These are phyloP conservation scores for Connochaetes taurinus DNA, from an alignment of 2,113 vertebrate genomes.

Conservation along the genomic window DNA sequence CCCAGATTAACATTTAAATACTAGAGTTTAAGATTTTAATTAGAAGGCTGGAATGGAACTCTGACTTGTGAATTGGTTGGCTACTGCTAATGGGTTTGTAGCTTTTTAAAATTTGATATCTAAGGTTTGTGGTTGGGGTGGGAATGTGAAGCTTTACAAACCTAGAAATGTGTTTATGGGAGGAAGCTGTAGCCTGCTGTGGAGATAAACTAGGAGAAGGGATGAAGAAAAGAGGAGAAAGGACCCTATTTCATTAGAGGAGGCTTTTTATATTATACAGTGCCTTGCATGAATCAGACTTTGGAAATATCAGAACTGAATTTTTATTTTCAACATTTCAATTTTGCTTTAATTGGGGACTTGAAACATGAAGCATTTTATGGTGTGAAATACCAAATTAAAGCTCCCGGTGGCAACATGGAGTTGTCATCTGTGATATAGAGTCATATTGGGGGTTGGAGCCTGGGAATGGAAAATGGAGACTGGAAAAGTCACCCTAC, in stretches of 20 bases:
- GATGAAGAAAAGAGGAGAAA: not conserved
- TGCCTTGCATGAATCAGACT: not conserved
- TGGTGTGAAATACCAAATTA: not conserved
- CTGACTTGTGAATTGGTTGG: conserved; percentile 49
- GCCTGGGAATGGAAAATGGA: not conserved
- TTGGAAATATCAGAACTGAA: not conserved
- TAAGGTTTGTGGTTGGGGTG: not conserved
- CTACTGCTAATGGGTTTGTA: conserved; percentile 43
- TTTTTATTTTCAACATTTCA: conserved; percentile 39
- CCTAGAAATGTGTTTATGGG: not conserved
- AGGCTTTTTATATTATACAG: not conserved
- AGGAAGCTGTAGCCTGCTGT: not conserved
- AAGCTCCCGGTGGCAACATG: not conserved
- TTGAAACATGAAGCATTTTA: conserved; percentile 41
- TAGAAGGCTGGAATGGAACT: conserved; percentile 52
- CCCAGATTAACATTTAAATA: conserved; percentile 48
- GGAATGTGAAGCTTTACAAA: not conserved
- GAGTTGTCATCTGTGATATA: not conserved
- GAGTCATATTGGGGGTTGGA: not conserved
- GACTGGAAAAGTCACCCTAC: not conserved
- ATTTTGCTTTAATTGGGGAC: not conserved
- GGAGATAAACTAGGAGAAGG: not conserved
- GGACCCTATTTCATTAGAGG: not conserved
- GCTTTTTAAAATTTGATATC: conserved; percentile 52
- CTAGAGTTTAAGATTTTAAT: conserved; percentile 72